Evolutionary conservation across 1,140 invertebrate species (phyloP), one percentile per base, ranked within the genome.

Genomic region (Caenorhabditis remanei): DNA sequence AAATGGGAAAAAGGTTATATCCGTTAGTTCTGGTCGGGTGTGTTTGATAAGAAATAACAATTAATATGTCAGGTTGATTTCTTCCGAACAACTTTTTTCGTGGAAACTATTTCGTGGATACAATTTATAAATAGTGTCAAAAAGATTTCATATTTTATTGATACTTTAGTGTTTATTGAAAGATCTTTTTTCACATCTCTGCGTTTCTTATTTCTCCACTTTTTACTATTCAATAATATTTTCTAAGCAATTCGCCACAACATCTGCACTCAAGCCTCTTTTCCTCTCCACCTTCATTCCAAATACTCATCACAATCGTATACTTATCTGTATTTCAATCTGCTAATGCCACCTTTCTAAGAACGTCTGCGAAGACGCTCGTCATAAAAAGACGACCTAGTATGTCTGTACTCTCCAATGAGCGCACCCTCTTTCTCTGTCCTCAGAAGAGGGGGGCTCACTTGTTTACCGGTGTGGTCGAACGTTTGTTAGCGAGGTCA

Each of bases 401-500:
- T 24, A 11, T 50, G 71, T 79, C 71, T 79, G 46, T 9, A 24
- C 71, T 32, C 71, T 79, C 71, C 46, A n/a, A 6, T 8, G 21
- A 11, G 46, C 6, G 46, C n/a, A 48, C 46, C 9, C 46, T 79
- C 46, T 50, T 21, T 79, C 7, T 2, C n/a, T 50, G 7, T 43
- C 43, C 40, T 14, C 7, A 71, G 11, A 1, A 21, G n/a, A 79
- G 41, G 24, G 46, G 65, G 71, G 71, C 71, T 79, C 71, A 79
- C 43, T 79, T 79, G 71, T 79, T 79, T 79, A 50, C 46, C 46
- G 71, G 71, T 79, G 71, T 50, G 46, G 71, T 50, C 71, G 46
- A 79, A 79, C 71, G 71, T 79, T 79, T 79, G 71, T 50, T 13
- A 79, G 21, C 46, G 46, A 79, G 46, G 71, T 79, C 71, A 79